These are phyloP conservation scores for Salvelinus fontinalis DNA, from an alignment of 2,113 vertebrate genomes.

Conservation along the genomic window DNA sequence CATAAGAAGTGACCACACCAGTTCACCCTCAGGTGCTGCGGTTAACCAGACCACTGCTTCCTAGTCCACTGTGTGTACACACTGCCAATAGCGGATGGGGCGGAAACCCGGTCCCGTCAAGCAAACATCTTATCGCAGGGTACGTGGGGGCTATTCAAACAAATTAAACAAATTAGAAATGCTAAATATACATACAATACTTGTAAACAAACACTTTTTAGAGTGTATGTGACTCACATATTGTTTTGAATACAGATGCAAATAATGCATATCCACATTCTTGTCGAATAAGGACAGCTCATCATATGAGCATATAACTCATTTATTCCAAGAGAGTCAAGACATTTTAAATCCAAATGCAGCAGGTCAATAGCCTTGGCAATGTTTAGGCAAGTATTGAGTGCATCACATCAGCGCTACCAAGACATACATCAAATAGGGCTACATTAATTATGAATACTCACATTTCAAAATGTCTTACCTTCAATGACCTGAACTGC, in stretches of 20 bases:
- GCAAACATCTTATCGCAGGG: slow-evolving; percentile 9
- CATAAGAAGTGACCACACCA: slow-evolving; percentile 45
- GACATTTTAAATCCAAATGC: too few species aligned
- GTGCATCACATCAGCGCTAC: too few species aligned
- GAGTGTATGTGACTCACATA: too few species aligned
- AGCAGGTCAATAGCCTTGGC: too few species aligned
- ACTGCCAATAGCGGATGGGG: background rate
- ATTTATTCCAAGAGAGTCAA: too few species aligned
- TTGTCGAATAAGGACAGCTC: too few species aligned
- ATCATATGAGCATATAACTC: too few species aligned
- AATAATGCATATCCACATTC: too few species aligned
- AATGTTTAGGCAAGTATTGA: too few species aligned
- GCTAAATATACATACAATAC: background rate
- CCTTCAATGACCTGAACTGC: slow-evolving; percentile 64
- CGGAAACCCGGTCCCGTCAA: background rate
- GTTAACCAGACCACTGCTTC: slow-evolving; percentile 51
- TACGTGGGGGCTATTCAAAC: background rate
- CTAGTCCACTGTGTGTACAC: slow-evolving; percentile 11
- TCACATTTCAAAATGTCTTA: slow-evolving; percentile 35
- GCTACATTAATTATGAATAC: background rate
- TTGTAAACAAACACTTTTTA: too few species aligned
- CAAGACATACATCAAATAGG: background rate
- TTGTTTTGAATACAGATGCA: too few species aligned
- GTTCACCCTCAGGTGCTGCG: slow-evolving; percentile 56
- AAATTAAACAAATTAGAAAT: too few species aligned